These are phyloP conservation scores for Hydropotes inermis DNA, from an alignment of 2,113 vertebrate species.

Conservation along the genomic window DNA sequence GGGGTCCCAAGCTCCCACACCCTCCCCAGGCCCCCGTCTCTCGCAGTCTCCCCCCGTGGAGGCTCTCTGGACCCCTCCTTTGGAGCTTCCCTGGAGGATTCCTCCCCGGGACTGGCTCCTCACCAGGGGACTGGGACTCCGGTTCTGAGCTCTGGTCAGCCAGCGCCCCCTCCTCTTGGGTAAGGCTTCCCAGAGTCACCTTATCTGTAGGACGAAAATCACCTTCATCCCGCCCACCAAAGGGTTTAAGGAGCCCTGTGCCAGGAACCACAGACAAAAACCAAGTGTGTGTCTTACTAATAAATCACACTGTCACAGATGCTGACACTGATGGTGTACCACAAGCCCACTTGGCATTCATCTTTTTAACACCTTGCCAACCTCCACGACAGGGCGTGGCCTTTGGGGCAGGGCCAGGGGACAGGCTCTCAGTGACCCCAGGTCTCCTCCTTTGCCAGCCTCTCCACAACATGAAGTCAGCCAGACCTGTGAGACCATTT, in stretches of 20 bases:
- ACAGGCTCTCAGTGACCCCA: not conserved
- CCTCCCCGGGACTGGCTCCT: not conserved
- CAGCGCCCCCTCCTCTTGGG: not conserved
- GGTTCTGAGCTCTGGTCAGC: not conserved
- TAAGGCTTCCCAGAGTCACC: not conserved
- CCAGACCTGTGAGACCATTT: not conserved
- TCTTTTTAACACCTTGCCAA: not conserved
- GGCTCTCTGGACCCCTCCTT: not conserved
- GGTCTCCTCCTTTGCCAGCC: not conserved
- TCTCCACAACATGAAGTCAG: not conserved
- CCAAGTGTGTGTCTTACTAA: not conserved
- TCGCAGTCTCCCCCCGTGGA: not conserved
- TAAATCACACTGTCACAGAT: no score
- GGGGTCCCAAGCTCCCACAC: not conserved
- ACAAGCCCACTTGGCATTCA: not conserved
- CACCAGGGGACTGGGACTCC: not conserved
- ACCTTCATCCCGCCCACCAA: not conserved
- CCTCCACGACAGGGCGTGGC: not conserved
- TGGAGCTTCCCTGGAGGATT: not conserved
- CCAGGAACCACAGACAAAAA: rapidly evolving
- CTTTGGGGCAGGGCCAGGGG: not conserved
- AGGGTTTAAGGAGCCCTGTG: not conserved
- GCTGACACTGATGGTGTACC: not conserved
- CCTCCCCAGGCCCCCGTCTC: no score
- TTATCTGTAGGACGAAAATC: not conserved